Percentiles rank a stretch among this genome's conserved stretches.
Conservation (phyloP, 2,113 vertebrate species). For the Rutilus rutilus region DNA sequence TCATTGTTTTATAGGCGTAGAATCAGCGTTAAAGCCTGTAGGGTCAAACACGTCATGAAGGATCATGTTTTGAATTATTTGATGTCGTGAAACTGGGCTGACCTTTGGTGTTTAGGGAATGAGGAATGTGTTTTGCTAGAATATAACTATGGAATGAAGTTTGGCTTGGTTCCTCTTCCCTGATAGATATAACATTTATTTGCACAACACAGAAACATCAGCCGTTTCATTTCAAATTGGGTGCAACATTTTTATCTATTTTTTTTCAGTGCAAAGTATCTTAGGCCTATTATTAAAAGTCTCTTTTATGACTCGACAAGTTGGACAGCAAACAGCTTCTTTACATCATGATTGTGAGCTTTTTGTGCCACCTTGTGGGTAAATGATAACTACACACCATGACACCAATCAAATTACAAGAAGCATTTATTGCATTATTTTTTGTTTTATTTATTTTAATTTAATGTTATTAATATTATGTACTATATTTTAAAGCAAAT, state of each 20-base stretch:
- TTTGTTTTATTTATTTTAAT: background rate
- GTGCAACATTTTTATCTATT: too few species aligned
- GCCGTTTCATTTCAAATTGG: too few species aligned
- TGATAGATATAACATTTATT: too few species aligned
- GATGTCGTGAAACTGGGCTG: background rate
- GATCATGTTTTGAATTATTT: background rate
- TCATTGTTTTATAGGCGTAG: conserved; percentile 20
- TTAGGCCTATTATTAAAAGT: too few species aligned
- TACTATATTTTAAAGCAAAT: background rate
- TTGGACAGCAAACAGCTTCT: background rate
- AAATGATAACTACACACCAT: background rate
- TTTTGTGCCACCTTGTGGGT: background rate
- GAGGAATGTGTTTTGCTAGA: conserved; percentile 60
- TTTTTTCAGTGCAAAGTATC: too few species aligned
- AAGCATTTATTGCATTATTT: too few species aligned
- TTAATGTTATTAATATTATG: background rate
- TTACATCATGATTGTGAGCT: background rate
- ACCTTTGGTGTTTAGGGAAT: background rate
- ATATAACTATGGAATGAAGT: conserved; percentile 69
- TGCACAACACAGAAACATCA: too few species aligned
- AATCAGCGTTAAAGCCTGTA: background rate
- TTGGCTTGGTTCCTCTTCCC: conserved; percentile 42
- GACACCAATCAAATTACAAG: background rate
- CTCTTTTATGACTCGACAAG: too few species aligned
- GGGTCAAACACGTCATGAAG: background rate